Percentiles rank a stretch among this genome's conserved stretches.
Evolutionary conservation across 2,113 vertebrate genomes (phyloP).

Genomic region (Alaudala cheleensis): DNA sequence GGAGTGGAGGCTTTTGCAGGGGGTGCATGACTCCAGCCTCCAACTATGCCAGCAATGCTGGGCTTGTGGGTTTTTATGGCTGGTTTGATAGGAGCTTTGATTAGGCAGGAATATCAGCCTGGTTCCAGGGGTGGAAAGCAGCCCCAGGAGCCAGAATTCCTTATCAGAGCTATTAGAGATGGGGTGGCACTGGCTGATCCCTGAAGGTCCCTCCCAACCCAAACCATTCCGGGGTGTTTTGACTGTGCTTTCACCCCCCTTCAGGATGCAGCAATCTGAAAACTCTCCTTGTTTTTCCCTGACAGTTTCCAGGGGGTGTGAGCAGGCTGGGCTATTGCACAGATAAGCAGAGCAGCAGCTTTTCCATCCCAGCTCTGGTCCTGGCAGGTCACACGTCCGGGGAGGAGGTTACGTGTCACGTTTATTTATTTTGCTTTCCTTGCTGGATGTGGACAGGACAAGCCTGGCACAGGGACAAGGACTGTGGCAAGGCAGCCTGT

Average conservation of each 20-base stretch:
- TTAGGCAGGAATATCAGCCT: background rate
- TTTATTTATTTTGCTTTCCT: background rate
- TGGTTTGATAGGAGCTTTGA: background rate
- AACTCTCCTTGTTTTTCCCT: background rate
- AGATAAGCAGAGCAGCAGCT: background rate
- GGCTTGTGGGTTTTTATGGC: background rate
- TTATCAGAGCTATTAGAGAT: background rate
- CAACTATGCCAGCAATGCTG: background rate
- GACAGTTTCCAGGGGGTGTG: background rate
- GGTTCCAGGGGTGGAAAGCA: background rate
- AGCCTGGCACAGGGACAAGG: background rate
- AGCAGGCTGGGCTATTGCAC: background rate
- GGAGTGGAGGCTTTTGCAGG: background rate
- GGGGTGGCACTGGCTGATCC: background rate
- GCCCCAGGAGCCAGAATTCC: background rate
- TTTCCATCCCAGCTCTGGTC: background rate
- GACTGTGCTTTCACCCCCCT: background rate
- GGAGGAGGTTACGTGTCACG: rapidly evolving
- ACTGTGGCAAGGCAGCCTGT: background rate
- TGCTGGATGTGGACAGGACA: background rate
- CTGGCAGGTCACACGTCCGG: background rate
- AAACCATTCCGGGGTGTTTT: background rate
- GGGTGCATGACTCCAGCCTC: background rate
- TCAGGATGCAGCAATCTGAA: background rate
- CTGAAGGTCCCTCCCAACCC: background rate